Base-by-base conservation (phyloP, 2,797 vertebrate species). In the Protosalanx chinensis region DNA sequence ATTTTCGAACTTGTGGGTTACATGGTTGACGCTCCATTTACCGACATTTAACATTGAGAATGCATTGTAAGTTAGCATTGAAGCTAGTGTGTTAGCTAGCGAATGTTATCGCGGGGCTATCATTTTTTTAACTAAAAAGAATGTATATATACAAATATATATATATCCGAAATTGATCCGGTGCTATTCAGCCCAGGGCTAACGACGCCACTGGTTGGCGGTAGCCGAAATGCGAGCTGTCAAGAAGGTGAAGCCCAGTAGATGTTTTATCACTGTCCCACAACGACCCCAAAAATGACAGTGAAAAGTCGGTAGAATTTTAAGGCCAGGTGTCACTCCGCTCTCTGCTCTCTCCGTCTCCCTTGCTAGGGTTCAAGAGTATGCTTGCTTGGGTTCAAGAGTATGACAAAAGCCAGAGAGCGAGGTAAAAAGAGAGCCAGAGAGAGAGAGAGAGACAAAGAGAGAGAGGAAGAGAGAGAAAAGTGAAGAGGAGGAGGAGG, bases 141-240 rank as follows among this genome's bases (percentile, higher is more conserved):
- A n/a, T n/a, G n/a, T n/a, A n/a, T n/a, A n/a, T n/a, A n/a, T n/a
- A n/a, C n/a, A n/a, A n/a, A n/a, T n/a, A n/a, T n/a, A n/a, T n/a
- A n/a, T n/a, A n/a, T n/a, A n/a, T n/a, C n/a, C n/a, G n/a, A n/a
- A n/a, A n/a, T n/a, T n/a, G n/a, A n/a, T n/a, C n/a, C n/a, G n/a
- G n/a, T n/a, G n/a, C n/a, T n/a, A n/a, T n/a, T n/a, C n/a, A n/a
- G n/a, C n/a, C n/a, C n/a, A n/a, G n/a, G n/a, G n/a, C n/a, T n/a
- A n/a, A n/a, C n/a, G n/a, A n/a, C n/a, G n/a, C 88, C 88, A 89
- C 87, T 88, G 83, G 87, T 57, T 8, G 56, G 88, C 86, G 88
- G 81, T 79, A 88, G 67, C 67, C 49, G 56, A 59, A 73, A 27
- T 8, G 37, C 15, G 18, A 80, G 70, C 37, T 59, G 57, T 79